phyloP scores from a whole-genome alignment of 1,140 invertebrate genomes.

The Sycobia sp. region DNA sequence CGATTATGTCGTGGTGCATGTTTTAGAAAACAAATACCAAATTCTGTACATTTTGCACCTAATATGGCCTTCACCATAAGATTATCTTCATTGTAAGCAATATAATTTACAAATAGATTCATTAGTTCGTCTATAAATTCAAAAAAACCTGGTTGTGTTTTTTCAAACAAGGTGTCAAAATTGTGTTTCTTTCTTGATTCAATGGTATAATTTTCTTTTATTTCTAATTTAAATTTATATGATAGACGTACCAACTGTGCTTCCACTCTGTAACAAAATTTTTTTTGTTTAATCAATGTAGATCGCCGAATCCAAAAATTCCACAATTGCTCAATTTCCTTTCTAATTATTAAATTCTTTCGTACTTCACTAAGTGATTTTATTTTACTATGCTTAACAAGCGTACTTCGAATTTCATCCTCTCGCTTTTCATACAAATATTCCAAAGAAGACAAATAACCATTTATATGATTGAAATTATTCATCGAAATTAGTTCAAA shows the following conservation, averaged over 20 bases:
- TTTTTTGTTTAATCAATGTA: background rate
- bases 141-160: conserved; percentile 44
- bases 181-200: background rate
- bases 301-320: conserved; percentile 14
- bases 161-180: conserved; percentile 6
- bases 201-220: conserved; percentile 1
- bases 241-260: conserved; percentile 18
- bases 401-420: conserved; percentile 17
- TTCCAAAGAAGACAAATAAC: conserved; percentile 35
- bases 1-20: conserved; percentile 4
- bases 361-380: conserved; percentile 18
- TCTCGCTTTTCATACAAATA: conserved; percentile 40
- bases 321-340: conserved; percentile 4
- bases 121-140: conserved; percentile 43
- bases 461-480: conserved; percentile 20
- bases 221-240: background rate
- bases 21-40: conserved; percentile 40
- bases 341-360: conserved; percentile 2
- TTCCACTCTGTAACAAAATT: conserved; percentile 17
- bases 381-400: background rate
- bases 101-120: conserved; percentile 28
- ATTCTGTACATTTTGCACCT: conserved; percentile 31
- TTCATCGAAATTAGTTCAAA: background rate
- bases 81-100: conserved; percentile 20
- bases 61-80: conserved; percentile 36